Evolutionary conservation across 2,888 invertebrate genomes (phyloP), one percentile per base, ranked within the genome.

Genomic region (Drosophila atripex): DNA sequence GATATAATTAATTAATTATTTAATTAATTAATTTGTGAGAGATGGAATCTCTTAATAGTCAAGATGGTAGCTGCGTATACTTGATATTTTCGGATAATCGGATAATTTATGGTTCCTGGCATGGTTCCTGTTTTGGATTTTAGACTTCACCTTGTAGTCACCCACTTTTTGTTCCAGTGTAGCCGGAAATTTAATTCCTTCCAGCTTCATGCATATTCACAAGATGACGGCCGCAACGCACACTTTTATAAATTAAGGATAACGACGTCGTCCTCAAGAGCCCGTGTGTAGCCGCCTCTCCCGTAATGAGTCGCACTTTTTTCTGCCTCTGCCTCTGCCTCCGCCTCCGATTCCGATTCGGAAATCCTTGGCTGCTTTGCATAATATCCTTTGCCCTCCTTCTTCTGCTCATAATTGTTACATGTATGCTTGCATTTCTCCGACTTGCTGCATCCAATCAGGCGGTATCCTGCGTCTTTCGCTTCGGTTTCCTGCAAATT

Each of bases 191-290:
- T 80, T 74, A 88, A 84, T 88, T 86, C 73, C 71, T 84, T 88
- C 78, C 88, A 80, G 73, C 66, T 84, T 84, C 49, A 80, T 88
- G 88, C 84, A 84, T 84, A 88, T 88, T 84, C 76, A 86, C 64
- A 84, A 86, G 83, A 77, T 77, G 80, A 73, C 51, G 71, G 57
- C 70, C 57, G 46, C 38, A 65, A 54, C 63, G 60, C 68, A 83
- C 75, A 87, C 80, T 80, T 79, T 77, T 86, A 86, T 88, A 87
- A 86, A 88, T 86, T 86, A 86, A 88, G 88, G 60, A 88, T 88
- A 86, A 87, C 88, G 86, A 87, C 70, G 52, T 60, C 57, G 64
- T 49, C 50, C 56, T 63, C 64, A 43, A 66, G 54, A 23, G 51
- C n/a, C 53, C 39, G 69, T 32, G 51, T 57, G 52, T 39, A 49